Evolutionary conservation across 2,888 invertebrate species (phyloP), one percentile per base, ranked within the genome.

Genomic region (Brenthis hecate): DNA sequence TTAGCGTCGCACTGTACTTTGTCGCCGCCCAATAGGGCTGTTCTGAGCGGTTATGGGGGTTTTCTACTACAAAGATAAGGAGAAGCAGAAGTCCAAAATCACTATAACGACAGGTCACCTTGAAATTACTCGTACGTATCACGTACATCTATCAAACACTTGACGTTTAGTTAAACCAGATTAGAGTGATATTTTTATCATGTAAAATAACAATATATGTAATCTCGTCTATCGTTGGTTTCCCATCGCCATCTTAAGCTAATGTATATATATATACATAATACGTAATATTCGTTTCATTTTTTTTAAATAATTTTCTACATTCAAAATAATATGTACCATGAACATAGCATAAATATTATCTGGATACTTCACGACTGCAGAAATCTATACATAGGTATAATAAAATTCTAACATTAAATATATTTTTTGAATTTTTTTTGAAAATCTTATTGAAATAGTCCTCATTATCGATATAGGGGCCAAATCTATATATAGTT

Each of bases 151-250:
- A 78, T 81, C 81, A 78, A 69, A 72, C 71, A 75, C 73, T 74
- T 80, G 82, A 79, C 81, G 78, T 72, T 73, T 73, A 60, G 67
- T 72, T 68, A 70, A 69, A 73, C 65, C 69, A 76, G 78, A 79
- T 78, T 77, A 77, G 57, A 69, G 56, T 75, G 76, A 77, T 75
- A 70, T 70, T 76, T 76, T 82, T 83, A 82, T 83, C 82, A 72
- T 69, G 58, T 71, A 72, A 75, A 78, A 80, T 77, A 83, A 78
- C 78, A 75, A 65, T 69, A 74, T 77, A 19, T 19, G 19, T 19
- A 78, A 77, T 78, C 79, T 78, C 64, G 54, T 54, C 61, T 16
- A 54, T 50, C 60, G 60, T 50, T 32, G 60, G 65, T 74, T 73
- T 73, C 73, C 65, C 60, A 71, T 72, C 72, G 43, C 57, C 43